phyloP scores from a whole-genome alignment of 2,113 vertebrate species.

The Cairina moschata region DNA sequence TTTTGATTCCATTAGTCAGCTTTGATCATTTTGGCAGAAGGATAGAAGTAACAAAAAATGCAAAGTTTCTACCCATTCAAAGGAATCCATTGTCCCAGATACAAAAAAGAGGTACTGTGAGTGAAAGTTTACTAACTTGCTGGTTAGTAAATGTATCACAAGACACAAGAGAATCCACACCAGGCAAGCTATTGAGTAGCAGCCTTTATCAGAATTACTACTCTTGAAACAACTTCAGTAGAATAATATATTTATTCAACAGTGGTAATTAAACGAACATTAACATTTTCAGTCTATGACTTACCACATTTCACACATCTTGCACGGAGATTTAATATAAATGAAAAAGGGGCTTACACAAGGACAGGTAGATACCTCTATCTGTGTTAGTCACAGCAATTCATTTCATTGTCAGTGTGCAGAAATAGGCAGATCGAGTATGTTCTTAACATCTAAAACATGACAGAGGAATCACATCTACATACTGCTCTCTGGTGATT shows the following conservation, averaged over 20 bases:
- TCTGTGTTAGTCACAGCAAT: background rate
- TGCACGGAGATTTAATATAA: background rate
- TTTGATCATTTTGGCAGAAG: background rate
- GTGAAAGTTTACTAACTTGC: background rate
- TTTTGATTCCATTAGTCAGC: background rate
- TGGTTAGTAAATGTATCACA: background rate
- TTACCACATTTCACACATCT: background rate
- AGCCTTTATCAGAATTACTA: background rate
- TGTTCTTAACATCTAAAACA: background rate
- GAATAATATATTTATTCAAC: background rate
- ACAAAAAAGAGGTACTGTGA: background rate
- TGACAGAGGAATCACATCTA: background rate
- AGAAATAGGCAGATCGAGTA: background rate
- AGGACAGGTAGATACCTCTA: background rate
- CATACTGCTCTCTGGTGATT: background rate
- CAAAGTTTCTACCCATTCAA: background rate
- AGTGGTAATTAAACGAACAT: background rate
- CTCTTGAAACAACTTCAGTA: background rate
- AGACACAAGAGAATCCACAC: background rate
- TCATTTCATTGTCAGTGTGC: background rate
- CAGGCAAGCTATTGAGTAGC: background rate
- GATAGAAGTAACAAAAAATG: background rate
- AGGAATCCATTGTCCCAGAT: background rate
- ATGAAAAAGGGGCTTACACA: background rate
- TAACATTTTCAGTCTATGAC: background rate